Base-by-base conservation (phyloP, 2,888 invertebrate species). In the Ornithoptera alexandrae region DNA sequence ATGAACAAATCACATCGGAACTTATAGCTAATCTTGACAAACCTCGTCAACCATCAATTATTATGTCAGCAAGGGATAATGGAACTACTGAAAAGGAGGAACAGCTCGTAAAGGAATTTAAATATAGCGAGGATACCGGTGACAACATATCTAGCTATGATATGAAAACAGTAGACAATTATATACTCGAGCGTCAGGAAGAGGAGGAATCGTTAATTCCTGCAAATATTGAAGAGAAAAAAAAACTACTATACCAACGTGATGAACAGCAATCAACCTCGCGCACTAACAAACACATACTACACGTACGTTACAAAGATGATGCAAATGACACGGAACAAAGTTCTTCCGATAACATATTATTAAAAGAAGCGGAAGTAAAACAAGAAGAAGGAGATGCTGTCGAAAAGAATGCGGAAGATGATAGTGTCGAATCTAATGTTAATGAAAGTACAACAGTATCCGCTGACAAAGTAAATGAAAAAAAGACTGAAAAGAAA, bases 1-100 rank as follows among this genome's bases (percentile, higher is more conserved):
- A 78, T 10, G 76, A 78, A 50, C 76, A 72, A 71, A 74, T 78
- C 18, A 79, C 81, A 10, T 72, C 73, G 12, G 74, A 73, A 18
- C 69, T 79, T 2, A 70, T 79, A 18, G 72, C 75, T 22, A 74
- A 78, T 57, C 72, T 78, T 64, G 75, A 78, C 58, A 60, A 69
- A 67, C 8, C 59, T 71, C 62, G 71, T 71, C 15, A 73, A 71
- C 56, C 72, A 72, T 68, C 67, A 71, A 65, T 58, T 10, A 42
- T 42, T 3, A 56, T 69, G 68, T 30, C 46, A 36, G 15, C 46
- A 18, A 62, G 18, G 10, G 30, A 36, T n/a, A 58, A 65, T 20
- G 62, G 59, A 10, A 53, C 30, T 22, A 12, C 20, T 18, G 62
- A 46, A 58, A 53, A 12, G 53, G 58, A 24, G 10, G 58, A 62